Percentiles rank a stretch among this genome's conserved stretches.
Conservation (phyloP, 23 tunicate species). For the Clavelina lepadiformis region DNA sequence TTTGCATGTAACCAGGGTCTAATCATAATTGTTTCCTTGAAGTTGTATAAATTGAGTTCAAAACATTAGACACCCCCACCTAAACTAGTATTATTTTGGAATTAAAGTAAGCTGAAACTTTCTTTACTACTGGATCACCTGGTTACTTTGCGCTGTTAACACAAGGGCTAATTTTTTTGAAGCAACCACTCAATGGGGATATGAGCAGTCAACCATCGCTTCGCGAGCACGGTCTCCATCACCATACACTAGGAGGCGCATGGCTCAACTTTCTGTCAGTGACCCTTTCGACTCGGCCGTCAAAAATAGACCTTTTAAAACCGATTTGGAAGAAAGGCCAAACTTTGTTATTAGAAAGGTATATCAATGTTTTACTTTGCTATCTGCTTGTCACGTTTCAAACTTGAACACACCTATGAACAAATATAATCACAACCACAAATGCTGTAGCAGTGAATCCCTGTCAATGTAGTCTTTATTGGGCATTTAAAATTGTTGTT, state of each 20-base stretch:
- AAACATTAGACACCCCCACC: too few species aligned
- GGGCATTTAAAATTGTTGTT: background rate
- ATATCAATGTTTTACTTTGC: background rate
- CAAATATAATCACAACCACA: background rate
- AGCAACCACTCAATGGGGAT: slow-evolving; percentile 58
- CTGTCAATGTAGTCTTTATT: background rate
- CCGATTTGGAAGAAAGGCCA: slow-evolving; percentile 73
- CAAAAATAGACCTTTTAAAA: slow-evolving; percentile 51
- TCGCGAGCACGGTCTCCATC: slow-evolving; percentile 94
- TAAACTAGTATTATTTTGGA: too few species aligned
- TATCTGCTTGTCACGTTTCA: too few species aligned
- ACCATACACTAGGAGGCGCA: slow-evolving; percentile 78
- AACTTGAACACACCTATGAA: background rate
- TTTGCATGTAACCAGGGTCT: too few species aligned
- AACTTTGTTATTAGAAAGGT: slow-evolving; percentile 92
- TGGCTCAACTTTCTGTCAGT: slow-evolving; percentile 86
- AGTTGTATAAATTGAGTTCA: too few species aligned
- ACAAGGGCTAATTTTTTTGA: too few species aligned
- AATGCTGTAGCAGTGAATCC: background rate
- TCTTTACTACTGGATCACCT: too few species aligned
- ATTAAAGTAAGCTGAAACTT: too few species aligned
- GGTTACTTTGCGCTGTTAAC: too few species aligned
- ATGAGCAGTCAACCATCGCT: slow-evolving; percentile 88
- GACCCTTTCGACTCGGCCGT: slow-evolving; percentile 89
- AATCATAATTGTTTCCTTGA: too few species aligned